Percentiles rank a stretch among this genome's conserved stretches.
phyloP scores from a whole-genome alignment of 2,888 invertebrate species.

The Eristalis intricaria region DNA sequence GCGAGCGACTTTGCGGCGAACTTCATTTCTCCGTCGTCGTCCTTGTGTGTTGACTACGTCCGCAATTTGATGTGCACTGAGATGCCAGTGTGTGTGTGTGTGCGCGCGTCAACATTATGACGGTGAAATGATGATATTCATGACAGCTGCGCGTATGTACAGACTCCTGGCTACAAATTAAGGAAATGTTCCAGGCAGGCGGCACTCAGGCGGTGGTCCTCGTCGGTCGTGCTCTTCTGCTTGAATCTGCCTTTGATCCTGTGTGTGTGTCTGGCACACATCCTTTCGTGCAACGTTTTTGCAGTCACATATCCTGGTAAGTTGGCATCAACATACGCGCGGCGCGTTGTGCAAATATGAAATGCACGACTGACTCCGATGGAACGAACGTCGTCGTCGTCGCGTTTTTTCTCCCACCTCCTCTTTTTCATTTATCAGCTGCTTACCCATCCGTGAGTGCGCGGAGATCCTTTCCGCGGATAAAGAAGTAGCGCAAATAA shows the following conservation, averaged over 20 bases:
- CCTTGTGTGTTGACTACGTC: slow-evolving; percentile 9
- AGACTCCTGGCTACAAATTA: slow-evolving; percentile 8
- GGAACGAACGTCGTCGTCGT: background rate
- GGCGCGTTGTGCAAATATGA: slow-evolving; percentile 57
- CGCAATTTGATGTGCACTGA: background rate
- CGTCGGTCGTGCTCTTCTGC: background rate
- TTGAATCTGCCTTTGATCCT: background rate
- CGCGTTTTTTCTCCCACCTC: background rate
- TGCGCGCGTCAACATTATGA: background rate
- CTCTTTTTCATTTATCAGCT: slow-evolving; percentile 5
- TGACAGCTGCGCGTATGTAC: background rate
- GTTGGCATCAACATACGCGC: slow-evolving; percentile 39
- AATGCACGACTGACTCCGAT: slow-evolving; percentile 63
- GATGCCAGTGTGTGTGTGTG: background rate
- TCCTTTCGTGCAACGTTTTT: slow-evolving; percentile 47
- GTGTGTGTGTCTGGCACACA: slow-evolving; percentile 22
- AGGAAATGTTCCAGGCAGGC: slow-evolving; percentile 21
- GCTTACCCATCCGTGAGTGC: slow-evolving; percentile 3
- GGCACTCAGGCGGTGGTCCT: background rate
- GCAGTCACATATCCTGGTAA: slow-evolving; percentile 31
- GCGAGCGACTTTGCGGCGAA: background rate
- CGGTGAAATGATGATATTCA: slow-evolving; percentile 29
- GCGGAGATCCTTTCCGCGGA: slow-evolving; percentile 15
- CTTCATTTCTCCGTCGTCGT: slow-evolving; percentile 14
- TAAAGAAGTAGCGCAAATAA: slow-evolving; percentile 63